Evolutionary conservation across 2,888 invertebrate genomes (phyloP).

Genomic region (Tinea trinotella): DNA sequence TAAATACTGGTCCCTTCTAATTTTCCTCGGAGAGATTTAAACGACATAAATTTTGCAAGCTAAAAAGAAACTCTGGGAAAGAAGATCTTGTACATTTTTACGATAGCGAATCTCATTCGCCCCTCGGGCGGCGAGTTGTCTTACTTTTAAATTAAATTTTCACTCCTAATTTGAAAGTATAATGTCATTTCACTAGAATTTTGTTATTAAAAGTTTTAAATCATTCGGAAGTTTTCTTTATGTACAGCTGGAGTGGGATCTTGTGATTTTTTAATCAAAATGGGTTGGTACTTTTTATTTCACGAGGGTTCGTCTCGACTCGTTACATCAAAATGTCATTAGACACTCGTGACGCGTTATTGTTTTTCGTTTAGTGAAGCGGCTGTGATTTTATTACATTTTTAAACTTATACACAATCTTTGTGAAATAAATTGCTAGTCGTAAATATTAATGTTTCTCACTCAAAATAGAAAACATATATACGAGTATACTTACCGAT

Average conservation of each 20-base stretch:
- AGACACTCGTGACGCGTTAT: conserved; percentile 68
- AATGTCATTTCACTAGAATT: conserved; percentile 73
- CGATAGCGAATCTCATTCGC: conserved; percentile 63
- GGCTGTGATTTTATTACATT: conserved; percentile 9
- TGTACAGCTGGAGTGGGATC: conserved; percentile 50
- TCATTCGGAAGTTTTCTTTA: conserved; percentile 65
- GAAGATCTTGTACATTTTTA: conserved; percentile 70
- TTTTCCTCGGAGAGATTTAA: conserved; percentile 68
- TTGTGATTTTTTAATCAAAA: conserved; percentile 72
- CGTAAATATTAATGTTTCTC: not conserved
- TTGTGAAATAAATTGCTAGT: not conserved
- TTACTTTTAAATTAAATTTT: conserved; percentile 74
- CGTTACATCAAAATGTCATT: conserved; percentile 65
- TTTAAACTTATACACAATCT: not conserved
- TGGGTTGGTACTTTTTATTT: conserved; percentile 30
- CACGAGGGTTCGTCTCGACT: conserved; percentile 60
- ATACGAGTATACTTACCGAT: too few species aligned
- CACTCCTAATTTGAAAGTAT: conserved; percentile 75
- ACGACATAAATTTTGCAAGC: conserved; percentile 63
- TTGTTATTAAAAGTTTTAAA: conserved; percentile 74
- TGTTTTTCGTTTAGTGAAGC: conserved; percentile 50
- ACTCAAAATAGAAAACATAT: not conserved
- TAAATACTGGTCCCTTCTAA: conserved; percentile 66
- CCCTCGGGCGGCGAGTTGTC: conserved; percentile 64
- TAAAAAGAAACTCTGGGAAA: conserved; percentile 68